These are phyloP conservation scores for Malacoctenus gilli DNA, from an alignment of 2,797 vertebrate species.

Conservation along the genomic window DNA sequence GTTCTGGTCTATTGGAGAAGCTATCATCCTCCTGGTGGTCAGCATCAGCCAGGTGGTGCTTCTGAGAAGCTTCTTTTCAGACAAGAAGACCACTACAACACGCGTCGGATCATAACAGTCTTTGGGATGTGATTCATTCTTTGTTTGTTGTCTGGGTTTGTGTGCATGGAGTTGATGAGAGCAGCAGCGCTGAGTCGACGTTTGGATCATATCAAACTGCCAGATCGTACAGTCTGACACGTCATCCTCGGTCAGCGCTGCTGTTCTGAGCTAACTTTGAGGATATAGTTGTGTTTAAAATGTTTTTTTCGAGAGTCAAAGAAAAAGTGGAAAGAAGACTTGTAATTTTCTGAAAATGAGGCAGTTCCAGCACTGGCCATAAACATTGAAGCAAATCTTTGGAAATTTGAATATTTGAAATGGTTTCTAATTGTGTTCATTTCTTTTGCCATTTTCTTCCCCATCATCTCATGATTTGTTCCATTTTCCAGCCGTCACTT, in stretches of 20 bases:
- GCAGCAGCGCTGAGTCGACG: constrained; percentile 50
- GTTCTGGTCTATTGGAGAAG: constrained; percentile 98
- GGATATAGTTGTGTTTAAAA: constrained; percentile 34
- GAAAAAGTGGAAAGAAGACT: constrained; percentile 22
- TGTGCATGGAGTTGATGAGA: constrained; percentile 52
- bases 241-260: constrained; percentile 39
- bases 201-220: constrained; percentile 60
- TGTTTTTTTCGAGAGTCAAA: constrained; percentile 29
- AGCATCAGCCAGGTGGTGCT: constrained; percentile 98
- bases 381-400: constrained; percentile 36
- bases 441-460: constrained; percentile 35
- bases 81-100: constrained; percentile 97
- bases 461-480: constrained; percentile 13
- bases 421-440: constrained; percentile 47
- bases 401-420: constrained; percentile 51
- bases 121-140: constrained; percentile 34
- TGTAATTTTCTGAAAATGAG: constrained; percentile 38
- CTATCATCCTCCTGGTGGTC: constrained; percentile 95
- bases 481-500: constrained; percentile 29
- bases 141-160: constrained; percentile 38
- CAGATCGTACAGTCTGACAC: constrained; percentile 48
- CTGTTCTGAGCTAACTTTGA: constrained; percentile 42
- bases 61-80: constrained; percentile 97
- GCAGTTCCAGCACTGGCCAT: constrained; percentile 28
- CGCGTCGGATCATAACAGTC: constrained; percentile 92